These are phyloP conservation scores for Oenanthe oenanthe DNA, from an alignment of 2,113 vertebrate species.

Conservation along the genomic window DNA sequence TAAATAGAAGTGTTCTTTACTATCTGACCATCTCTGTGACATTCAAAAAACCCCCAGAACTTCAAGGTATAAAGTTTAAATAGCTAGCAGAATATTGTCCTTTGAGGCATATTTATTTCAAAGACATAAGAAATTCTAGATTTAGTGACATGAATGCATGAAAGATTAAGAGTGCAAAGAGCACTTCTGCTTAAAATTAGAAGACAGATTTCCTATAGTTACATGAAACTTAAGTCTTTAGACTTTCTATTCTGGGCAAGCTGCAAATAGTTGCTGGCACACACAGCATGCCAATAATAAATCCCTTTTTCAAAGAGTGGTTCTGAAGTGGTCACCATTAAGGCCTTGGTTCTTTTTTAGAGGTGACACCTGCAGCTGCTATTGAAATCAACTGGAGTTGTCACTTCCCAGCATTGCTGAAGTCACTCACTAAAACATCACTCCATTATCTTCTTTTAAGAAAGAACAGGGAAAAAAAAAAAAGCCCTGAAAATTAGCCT, in stretches of 20 bases:
- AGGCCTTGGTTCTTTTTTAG: constrained; percentile 49
- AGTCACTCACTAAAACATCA: background rate
- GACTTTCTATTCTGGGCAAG: constrained; percentile 56
- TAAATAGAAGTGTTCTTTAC: constrained; percentile 61
- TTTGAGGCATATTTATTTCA: constrained; percentile 1
- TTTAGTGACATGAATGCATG: constrained; percentile 58
- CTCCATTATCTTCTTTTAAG: background rate
- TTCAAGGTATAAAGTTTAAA: constrained; percentile 6
- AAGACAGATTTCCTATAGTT: constrained; percentile 54
- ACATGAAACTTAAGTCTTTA: constrained; percentile 68
- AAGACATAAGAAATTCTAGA: constrained; percentile 58
- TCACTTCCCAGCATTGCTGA: background rate
- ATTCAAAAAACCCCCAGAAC: background rate
- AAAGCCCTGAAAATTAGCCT: background rate
- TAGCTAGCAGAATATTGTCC: background rate
- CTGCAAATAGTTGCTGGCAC: constrained; percentile 68
- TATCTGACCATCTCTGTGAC: constrained; percentile 32
- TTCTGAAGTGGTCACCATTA: constrained; percentile 50
- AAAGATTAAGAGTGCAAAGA: constrained; percentile 11
- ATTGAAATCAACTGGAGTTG: constrained; percentile 51
- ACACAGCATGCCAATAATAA: constrained; percentile 60
- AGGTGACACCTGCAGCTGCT: constrained; percentile 67
- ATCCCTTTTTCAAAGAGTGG: constrained; percentile 63
- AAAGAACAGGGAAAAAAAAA: background rate
- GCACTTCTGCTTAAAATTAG: constrained; percentile 51